A percentile compares a stretch with the other conserved stretches of the same genome.
Conservation (phyloP, 2,113 vertebrate genomes). For the Lophotis ruficrista region DNA sequence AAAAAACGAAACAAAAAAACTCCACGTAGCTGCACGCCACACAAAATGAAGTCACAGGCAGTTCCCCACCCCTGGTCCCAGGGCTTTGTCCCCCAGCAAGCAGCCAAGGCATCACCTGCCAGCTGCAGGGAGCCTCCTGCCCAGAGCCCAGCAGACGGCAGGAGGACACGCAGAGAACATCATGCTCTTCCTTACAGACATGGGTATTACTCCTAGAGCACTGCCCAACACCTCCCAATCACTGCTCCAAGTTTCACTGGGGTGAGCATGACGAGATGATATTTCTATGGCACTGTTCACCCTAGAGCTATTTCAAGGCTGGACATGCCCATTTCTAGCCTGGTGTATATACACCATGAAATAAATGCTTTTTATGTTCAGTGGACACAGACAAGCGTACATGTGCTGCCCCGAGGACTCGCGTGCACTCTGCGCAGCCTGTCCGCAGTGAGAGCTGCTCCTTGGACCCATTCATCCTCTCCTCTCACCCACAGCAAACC, state of each 20-base stretch:
- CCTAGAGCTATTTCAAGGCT: background rate
- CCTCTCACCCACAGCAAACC: background rate
- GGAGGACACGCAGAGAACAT: background rate
- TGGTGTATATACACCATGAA: background rate
- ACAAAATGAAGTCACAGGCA: background rate
- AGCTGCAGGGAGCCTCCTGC: background rate
- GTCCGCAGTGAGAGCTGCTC: fast-evolving
- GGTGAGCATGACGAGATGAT: background rate
- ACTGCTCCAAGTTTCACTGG: background rate
- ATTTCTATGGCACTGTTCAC: background rate
- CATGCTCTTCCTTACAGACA: background rate
- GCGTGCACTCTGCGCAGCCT: background rate
- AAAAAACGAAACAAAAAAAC: background rate
- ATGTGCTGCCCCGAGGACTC: background rate
- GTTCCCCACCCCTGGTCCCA: background rate
- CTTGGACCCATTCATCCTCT: background rate
- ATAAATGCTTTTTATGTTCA: background rate
- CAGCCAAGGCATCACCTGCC: background rate
- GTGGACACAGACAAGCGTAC: background rate
- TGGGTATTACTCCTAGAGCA: fast-evolving
- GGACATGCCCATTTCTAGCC: background rate
- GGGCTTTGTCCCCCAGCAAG: background rate
- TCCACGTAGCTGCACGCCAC: background rate
- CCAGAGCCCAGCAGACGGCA: constrained; percentile 23
- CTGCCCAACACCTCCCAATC: background rate